Evolutionary conservation across 1,140 invertebrate genomes (phyloP).

Genomic region (Bombus sylvicola): DNA sequence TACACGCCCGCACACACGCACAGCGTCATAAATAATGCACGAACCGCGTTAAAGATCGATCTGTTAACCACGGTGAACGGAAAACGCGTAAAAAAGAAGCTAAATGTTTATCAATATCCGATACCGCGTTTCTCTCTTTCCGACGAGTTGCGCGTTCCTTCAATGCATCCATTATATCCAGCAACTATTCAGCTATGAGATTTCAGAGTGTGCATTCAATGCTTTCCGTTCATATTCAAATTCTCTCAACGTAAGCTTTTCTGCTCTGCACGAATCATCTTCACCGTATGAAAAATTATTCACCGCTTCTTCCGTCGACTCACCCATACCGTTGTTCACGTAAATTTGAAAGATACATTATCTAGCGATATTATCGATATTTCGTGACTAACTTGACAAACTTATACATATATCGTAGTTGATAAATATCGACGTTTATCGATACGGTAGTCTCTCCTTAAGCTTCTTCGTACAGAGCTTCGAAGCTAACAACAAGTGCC

Average conservation of each 20-base stretch:
- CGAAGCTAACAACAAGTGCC: too few species aligned
- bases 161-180: not conserved
- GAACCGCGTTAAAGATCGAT: not conserved
- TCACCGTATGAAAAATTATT: not conserved
- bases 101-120: not conserved
- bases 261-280: not conserved
- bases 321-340: too few species aligned
- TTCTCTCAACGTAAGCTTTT: not conserved
- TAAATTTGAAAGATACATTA: not conserved
- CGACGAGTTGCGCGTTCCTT: not conserved
- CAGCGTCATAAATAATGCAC: constrained; percentile 21
- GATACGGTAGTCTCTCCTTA: too few species aligned
- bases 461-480: not conserved
- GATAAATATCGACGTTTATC: not conserved
- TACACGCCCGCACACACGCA: not conserved
- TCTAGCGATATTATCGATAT: not conserved
- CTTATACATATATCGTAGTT: not conserved
- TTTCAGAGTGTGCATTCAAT: not conserved
- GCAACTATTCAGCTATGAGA: not conserved
- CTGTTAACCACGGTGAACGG: not conserved
- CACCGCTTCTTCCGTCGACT: not conserved
- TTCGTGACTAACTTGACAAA: not conserved
- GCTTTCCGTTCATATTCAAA: constrained; percentile 1
- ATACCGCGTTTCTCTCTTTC: not conserved
- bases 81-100: not conserved